Evolutionary conservation across 2,888 invertebrate genomes (phyloP).

Genomic region (Tricholauxania praeusta): DNA sequence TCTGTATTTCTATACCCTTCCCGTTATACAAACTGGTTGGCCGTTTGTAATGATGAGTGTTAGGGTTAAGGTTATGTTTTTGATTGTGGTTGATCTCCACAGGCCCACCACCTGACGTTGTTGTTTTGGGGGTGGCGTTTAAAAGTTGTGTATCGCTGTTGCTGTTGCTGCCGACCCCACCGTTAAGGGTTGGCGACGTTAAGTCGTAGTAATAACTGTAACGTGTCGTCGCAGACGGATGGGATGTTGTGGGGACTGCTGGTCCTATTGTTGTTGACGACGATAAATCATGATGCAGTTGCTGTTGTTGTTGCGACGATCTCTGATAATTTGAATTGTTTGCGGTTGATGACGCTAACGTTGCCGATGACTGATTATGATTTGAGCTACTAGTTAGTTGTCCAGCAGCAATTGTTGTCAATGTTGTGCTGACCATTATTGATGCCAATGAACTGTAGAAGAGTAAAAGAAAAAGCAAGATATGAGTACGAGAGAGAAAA

Average conservation of each 20-base stretch:
- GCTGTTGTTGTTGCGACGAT: slow-evolving; percentile 43
- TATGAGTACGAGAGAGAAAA: too few relatives aligned
- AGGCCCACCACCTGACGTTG: not conserved
- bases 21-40: slow-evolving; percentile 39
- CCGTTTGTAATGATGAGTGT: slow-evolving; percentile 47
- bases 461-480: not conserved
- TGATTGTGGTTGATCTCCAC: slow-evolving; percentile 28
- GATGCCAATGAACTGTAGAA: slow-evolving; percentile 62
- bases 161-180: slow-evolving; percentile 37
- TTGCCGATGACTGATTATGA: slow-evolving; percentile 52
- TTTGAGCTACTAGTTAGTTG: slow-evolving; percentile 65
- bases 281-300: slow-evolving; percentile 44
- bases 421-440: slow-evolving; percentile 69
- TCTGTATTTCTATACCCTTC: slow-evolving; percentile 11
- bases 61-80: slow-evolving; percentile 44
- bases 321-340: slow-evolving; percentile 44
- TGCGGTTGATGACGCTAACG: slow-evolving; percentile 52
- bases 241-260: slow-evolving; percentile 28
- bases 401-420: slow-evolving; percentile 68
- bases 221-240: slow-evolving; percentile 31
- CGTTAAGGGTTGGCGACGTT: slow-evolving; percentile 38
- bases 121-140: slow-evolving; percentile 7
- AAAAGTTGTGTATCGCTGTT: slow-evolving; percentile 20
- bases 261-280: slow-evolving; percentile 37
- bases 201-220: slow-evolving; percentile 42